phyloP scores from a whole-genome alignment of 2,797 vertebrate species.

The Hafferia zeledoni region DNA sequence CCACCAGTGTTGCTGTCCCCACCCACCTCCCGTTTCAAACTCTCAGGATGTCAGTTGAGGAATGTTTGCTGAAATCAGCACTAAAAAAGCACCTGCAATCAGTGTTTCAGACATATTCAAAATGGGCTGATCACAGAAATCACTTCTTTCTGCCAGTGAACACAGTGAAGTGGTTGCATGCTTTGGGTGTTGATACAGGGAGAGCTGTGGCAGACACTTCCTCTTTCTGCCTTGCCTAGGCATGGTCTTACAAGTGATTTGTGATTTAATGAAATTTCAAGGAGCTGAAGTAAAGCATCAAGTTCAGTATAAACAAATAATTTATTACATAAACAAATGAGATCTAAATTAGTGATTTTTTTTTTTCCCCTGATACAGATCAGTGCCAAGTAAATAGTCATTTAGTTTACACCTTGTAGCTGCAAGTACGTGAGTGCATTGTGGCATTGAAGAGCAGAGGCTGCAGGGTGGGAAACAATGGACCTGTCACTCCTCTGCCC shows the following conservation, averaged over 20 bases:
- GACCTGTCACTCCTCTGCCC: neutral
- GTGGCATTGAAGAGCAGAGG: neutral
- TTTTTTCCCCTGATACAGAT: slow-evolving; percentile 29
- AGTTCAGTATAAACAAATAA: slow-evolving; percentile 36
- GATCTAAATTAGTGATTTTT: slow-evolving; percentile 53
- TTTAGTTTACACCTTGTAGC: neutral
- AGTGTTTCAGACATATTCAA: neutral
- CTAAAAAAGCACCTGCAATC: neutral
- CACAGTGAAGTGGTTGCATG: neutral
- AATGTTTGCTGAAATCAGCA: neutral
- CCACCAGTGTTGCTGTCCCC: neutral
- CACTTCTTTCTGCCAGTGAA: neutral
- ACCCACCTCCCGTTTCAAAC: neutral
- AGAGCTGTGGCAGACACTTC: neutral
- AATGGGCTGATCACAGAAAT: slow-evolving; percentile 21
- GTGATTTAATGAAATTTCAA: slow-evolving; percentile 43
- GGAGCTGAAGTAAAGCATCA: slow-evolving; percentile 32
- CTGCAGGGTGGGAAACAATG: neutral
- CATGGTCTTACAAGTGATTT: slow-evolving; percentile 10
- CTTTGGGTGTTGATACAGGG: neutral
- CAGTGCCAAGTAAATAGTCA: neutral
- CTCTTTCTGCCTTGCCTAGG: neutral
- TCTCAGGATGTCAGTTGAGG: neutral
- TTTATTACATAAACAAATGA: slow-evolving; percentile 61
- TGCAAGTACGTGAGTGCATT: neutral